Base-by-base conservation (phyloP, 2,888 invertebrate species). In the Linyphia triangularis region DNA sequence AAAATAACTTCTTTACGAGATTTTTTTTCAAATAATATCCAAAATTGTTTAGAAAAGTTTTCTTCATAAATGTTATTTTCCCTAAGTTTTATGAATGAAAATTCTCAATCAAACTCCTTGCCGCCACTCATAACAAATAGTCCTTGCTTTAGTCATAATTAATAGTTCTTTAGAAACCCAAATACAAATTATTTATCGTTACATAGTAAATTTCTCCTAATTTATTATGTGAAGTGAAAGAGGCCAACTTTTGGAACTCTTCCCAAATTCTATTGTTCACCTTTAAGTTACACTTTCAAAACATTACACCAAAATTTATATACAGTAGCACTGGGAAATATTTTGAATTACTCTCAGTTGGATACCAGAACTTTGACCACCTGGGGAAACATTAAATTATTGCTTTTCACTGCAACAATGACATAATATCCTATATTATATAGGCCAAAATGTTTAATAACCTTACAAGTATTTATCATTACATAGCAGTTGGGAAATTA, bases 341-440 rank as follows among this genome's bases (percentile, higher is more conserved):
- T 51, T n/a, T 13, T 16, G 3, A 5, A 9, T n/a, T n/a, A 1
- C 51, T 16, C n/a, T 9, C 51, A 16, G 51, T 51, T 51, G 5
- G 22, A 7, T n/a, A 43, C 40, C 16, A 26, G n/a, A n/a, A 51
- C 70, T 70, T 43, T 37, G 51, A 70, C 70, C 70, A 70, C 70
- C 70, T 70, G 51, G 26, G n/a, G 70, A 26, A 24, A 70, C 26
- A 24, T 70, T n/a, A 43, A 70, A 70, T 43, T 70, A 70, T 70
- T 51, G 51, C n/a, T 13, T 51, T 51, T 33, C 9, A 33, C 9
- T 33, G 33, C 9, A 33, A 33, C 9, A 33, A 9, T 9, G 4
- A 33, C 33, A 9, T 6, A 33, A 33, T 33, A 9, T 33, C 9
- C 9, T 51, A n/a, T 51, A 5, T 16, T 51, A 51, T 16, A 5